Evolutionary conservation across 2,797 vertebrate species (phyloP), one percentile per base, ranked within the genome.

Genomic region (Allenopithecus nigroviridis): DNA sequence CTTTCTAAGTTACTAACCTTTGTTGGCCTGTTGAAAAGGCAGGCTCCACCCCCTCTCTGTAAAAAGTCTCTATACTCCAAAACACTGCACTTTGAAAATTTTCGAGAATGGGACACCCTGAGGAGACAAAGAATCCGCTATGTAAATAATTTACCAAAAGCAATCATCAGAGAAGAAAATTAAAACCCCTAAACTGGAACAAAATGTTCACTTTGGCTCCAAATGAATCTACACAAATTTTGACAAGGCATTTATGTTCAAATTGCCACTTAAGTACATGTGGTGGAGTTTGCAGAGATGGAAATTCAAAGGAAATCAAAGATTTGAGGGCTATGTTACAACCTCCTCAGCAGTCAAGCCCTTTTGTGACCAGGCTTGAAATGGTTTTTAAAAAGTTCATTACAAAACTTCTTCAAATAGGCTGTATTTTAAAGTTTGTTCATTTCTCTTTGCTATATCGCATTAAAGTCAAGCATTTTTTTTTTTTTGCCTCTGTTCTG

Each of bases 11-110:
- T 50, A 97, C 96, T 98, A 95, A 99, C 99, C 99, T 99, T 99
- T 96, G 98, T 99, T 50, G 99, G 99, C 96, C 99, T 99, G 98
- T 99, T 99, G 95, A 99, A 99, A 97, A 99, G 99, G 98, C 99
- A 99, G 12, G 99, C 99, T 97, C 99, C 99, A 78, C 99, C 99
- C 0, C 99, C 99, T 98, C 99, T 99, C 96, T 99, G 98, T 76
- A 99, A 99, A 98, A 99, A 99, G 95, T 99, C 99, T 98, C 99
- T 99, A 98, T 99, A 99, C 97, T 99, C 99, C 36, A 99, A 98
- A 98, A 99, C 99, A 98, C 99, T 99, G 99, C 99, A 99, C 98
- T 99, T 99, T 76, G 99, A 99, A 98, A 99, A 99, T 98, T 98
- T 99, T 87, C 99, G 99, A 9, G 99, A 99, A 97, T 99, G 99